phyloP scores from a whole-genome alignment of 2,888 invertebrate species.

The Drosophila pseudotalamancana region DNA sequence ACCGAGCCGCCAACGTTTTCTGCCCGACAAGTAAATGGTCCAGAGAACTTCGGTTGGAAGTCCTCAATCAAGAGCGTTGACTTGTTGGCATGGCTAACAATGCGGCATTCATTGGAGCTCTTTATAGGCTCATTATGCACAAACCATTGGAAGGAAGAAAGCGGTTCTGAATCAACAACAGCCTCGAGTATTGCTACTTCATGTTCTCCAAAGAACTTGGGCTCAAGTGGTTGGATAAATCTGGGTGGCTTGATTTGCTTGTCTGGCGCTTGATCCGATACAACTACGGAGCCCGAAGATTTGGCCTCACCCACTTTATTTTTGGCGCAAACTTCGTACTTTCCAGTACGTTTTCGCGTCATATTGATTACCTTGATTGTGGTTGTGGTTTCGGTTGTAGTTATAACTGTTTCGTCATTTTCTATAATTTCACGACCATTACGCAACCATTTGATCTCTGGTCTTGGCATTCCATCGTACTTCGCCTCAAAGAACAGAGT shows the following conservation, averaged over 20 bases:
- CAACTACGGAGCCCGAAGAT: constrained; percentile 92
- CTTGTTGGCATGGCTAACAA: constrained; percentile 90
- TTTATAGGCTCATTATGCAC: constrained; percentile 89
- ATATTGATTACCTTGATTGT: constrained; percentile 88
- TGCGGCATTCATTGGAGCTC: constrained; percentile 89
- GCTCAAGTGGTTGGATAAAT: constrained; percentile 89
- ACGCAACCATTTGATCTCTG: constrained; percentile 93
- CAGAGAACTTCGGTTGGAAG: constrained; percentile 88
- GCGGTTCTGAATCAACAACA: constrained; percentile 90
- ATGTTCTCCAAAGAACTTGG: constrained; percentile 89
- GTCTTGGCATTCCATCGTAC: constrained; percentile 89
- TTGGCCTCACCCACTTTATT: constrained; percentile 91
- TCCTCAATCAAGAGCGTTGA: constrained; percentile 92
- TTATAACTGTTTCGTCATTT: constrained; percentile 87
- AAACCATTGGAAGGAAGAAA: constrained; percentile 95
- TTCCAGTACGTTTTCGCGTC: constrained; percentile 91
- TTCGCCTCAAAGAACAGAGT: constrained; percentile 89
- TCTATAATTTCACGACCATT: constrained; percentile 91
- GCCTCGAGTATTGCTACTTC: constrained; percentile 92
- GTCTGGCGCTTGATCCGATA: constrained; percentile 87
- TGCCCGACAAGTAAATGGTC: constrained; percentile 93
- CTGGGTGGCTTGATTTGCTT: constrained; percentile 88
- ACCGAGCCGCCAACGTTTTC: constrained; percentile 96
- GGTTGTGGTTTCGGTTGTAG: constrained; percentile 87
- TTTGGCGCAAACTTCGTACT: constrained; percentile 93